Evolutionary conservation across 2,797 vertebrate species (phyloP).

Genomic region (Vultur gryphus): DNA sequence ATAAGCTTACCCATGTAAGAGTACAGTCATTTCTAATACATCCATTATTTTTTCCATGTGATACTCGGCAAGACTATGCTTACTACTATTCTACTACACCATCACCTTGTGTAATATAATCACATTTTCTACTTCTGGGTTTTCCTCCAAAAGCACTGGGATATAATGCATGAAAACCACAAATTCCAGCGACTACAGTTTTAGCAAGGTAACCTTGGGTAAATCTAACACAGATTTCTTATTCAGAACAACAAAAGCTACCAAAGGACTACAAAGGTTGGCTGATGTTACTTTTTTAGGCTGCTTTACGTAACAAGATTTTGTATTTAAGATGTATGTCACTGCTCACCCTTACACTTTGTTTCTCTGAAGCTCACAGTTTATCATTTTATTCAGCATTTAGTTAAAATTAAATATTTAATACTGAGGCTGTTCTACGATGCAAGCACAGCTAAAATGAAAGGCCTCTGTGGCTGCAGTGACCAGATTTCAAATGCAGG

Average conservation of each 20-base stretch:
- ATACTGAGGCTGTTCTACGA: constrained; percentile 79
- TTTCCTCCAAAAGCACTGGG: not conserved
- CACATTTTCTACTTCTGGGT: not conserved
- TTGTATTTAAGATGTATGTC: constrained; percentile 11
- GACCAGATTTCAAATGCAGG: constrained; percentile 89
- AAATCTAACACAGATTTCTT: constrained; percentile 20
- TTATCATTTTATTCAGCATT: constrained; percentile 79
- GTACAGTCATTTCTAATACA: not conserved
- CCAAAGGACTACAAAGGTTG: constrained; percentile 3
- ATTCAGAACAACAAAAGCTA: not conserved
- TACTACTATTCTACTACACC: not conserved
- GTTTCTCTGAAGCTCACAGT: constrained; percentile 45
- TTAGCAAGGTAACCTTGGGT: not conserved
- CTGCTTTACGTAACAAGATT: constrained; percentile 11
- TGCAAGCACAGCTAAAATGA: constrained; percentile 91
- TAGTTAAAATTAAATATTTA: constrained; percentile 88
- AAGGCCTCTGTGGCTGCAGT: constrained; percentile 85
- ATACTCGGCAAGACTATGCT: not conserved
- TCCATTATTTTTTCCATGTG: not conserved
- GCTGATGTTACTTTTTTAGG: not conserved
- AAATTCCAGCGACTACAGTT: not conserved
- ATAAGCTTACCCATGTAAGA: not conserved
- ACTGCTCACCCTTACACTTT: constrained; percentile 57
- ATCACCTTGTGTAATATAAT: not conserved
- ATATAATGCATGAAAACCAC: not conserved